Percentiles rank a stretch among this genome's conserved stretches.
Conservation (phyloP, 2,888 invertebrate species). For the Polyommatus iphigenia region DNA sequence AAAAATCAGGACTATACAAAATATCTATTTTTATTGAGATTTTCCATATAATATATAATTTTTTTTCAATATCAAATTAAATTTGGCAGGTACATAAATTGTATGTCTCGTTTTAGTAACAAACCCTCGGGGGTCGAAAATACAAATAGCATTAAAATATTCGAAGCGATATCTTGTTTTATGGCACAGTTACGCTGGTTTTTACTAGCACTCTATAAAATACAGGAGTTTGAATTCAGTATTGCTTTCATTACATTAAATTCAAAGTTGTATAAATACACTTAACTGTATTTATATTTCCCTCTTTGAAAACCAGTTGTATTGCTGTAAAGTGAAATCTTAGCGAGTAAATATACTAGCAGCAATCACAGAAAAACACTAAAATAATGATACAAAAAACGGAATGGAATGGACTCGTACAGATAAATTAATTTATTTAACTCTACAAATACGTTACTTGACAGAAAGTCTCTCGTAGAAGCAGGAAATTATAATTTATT, state of each 20-base stretch:
- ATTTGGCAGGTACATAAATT: not conserved
- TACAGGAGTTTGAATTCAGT: constrained; percentile 18
- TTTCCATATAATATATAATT: too few species aligned
- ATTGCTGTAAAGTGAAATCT: not conserved
- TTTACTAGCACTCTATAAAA: constrained; percentile 27
- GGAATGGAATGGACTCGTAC: not conserved
- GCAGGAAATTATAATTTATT: not conserved
- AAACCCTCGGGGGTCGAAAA: not conserved
- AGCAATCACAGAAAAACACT: not conserved
- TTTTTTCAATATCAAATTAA: too few species aligned
- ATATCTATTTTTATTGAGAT: too few species aligned
- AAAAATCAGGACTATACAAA: too few species aligned
- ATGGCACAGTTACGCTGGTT: constrained; percentile 12
- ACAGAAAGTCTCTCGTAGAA: not conserved
- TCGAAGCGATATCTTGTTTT: constrained; percentile 20
- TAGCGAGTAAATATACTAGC: not conserved
- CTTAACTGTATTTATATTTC: not conserved
- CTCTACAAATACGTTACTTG: not conserved
- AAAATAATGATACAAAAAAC: not conserved
- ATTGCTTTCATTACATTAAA: constrained; percentile 12
- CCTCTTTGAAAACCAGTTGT: not conserved
- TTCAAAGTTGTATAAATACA: constrained; percentile 3
- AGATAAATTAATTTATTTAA: not conserved
- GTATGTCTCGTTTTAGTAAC: not conserved
- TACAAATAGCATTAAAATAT: not conserved